Evolutionary conservation across 2,113 vertebrate species (phyloP).

Genomic region (Halichoerus grypus): DNA sequence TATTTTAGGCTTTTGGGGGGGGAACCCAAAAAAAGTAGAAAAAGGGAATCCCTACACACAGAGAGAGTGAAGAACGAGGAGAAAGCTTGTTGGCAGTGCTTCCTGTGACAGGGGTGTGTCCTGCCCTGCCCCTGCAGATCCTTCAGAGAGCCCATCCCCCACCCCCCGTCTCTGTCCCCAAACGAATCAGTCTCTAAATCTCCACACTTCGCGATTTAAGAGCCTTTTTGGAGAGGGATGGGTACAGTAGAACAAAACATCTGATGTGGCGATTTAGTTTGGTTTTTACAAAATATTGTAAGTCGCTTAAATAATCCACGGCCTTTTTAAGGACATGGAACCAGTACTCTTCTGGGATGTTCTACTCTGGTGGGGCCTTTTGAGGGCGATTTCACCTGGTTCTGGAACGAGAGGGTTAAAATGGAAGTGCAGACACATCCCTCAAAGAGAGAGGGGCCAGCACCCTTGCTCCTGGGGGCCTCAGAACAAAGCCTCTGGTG

Average conservation of each 20-base stretch:
- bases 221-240: neutral
- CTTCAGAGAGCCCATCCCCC: neutral
- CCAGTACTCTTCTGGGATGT: neutral
- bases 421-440: fast-evolving
- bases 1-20: neutral
- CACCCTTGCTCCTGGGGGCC: neutral
- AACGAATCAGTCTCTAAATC: neutral
- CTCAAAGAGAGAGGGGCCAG: fast-evolving
- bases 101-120: fast-evolving
- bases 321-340: neutral
- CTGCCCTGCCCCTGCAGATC: too few species aligned
- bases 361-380: neutral
- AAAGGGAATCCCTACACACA: neutral
- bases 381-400: neutral
- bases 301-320: neutral
- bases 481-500: fast-evolving
- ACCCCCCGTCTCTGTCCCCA: neutral
- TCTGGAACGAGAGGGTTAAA: neutral
- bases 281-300: neutral
- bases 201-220: neutral
- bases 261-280: neutral
- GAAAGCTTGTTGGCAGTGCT: neutral
- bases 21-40: neutral
- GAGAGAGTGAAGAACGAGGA: neutral
- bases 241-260: neutral